Evolutionary conservation across 2,113 vertebrate species (phyloP), one percentile per base, ranked within the genome.

Genomic region (Circaetus gallicus): DNA sequence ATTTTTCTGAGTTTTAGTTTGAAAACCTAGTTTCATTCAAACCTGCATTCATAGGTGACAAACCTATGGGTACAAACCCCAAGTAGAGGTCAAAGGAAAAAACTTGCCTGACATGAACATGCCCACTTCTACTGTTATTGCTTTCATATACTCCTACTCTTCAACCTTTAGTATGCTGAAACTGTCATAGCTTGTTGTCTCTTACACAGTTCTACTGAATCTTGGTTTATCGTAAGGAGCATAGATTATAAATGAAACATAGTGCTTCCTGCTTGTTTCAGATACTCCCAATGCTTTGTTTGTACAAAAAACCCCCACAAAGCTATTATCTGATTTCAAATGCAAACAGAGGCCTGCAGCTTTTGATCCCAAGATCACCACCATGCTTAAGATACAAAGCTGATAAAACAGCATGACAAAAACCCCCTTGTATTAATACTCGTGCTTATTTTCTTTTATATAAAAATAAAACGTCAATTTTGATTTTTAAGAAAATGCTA

Each of bases 61-160:
- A 52, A 28, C 50, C 15, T 52, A 28, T 16, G 16, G 50, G 25
- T 38, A 16, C 15, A 67, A 88, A 16, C 38, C 29, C 62, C 67
- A 43, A 15, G 4, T 13, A 70, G 49, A 74, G 40, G 16, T 17
- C 50, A 59, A 38, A 63, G 42, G 29, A 28, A 11, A 34, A 47
- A 24, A 28, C 16, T 10, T 42, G 32, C 58, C 56, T 34, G 74
- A 47, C n/a, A 6, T 19, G 20, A 62, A 9, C 4, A 0, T 42
- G 67, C 43, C 47, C 21, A 2, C 34, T 50, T 52, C 47, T 72
- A 5, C 50, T 34, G 3, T 10, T 29, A 3, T 0, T 42, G 52
- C n/a, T 43, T 36, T 19, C 40, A 11, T 3, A 13, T 9, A 0
- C 40, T n/a, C 29, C 55, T n/a, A 2, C 11, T 49, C 58, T 40